Conservation (phyloP, 2,797 vertebrate species). For the Clarias fuscus region DNA sequence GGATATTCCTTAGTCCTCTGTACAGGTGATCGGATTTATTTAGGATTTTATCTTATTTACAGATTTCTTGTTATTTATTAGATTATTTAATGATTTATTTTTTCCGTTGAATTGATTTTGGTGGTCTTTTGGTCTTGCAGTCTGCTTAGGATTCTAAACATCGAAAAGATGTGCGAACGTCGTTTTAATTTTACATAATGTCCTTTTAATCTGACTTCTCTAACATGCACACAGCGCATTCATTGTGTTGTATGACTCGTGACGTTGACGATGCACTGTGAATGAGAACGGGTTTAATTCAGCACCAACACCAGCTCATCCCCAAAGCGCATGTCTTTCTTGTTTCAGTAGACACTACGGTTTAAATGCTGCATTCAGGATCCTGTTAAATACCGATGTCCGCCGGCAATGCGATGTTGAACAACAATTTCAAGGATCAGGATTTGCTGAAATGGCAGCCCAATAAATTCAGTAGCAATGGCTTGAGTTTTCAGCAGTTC, state of each 20-base stretch:
- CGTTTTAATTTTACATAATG: neutral
- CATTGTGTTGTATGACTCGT: neutral
- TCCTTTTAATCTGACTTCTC: neutral
- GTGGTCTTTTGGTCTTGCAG: neutral
- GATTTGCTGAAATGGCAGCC: slow-evolving; percentile 2
- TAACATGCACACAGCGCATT: neutral
- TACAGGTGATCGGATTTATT: slow-evolving; percentile 14
- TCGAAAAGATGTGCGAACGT: neutral
- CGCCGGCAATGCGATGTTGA: neutral
- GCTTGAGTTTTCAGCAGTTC: neutral
- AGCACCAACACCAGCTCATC: neutral
- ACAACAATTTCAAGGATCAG: neutral
- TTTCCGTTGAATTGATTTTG: neutral
- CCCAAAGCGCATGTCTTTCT: neutral
- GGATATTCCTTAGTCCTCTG: slow-evolving; percentile 26
- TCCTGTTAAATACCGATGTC: neutral
- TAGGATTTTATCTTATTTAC: slow-evolving; percentile 1
- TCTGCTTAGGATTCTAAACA: neutral
- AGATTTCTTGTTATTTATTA: slow-evolving; percentile 44
- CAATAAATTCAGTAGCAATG: neutral
- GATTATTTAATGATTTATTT: slow-evolving; percentile 18
- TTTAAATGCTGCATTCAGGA: neutral
- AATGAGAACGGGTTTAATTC: slow-evolving; percentile 15
- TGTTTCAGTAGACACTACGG: neutral
- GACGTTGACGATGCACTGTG: slow-evolving; percentile 19